These are phyloP conservation scores for Enteromius thamalakanensis DNA, from an alignment of 2,797 vertebrate species.

Conservation along the genomic window DNA sequence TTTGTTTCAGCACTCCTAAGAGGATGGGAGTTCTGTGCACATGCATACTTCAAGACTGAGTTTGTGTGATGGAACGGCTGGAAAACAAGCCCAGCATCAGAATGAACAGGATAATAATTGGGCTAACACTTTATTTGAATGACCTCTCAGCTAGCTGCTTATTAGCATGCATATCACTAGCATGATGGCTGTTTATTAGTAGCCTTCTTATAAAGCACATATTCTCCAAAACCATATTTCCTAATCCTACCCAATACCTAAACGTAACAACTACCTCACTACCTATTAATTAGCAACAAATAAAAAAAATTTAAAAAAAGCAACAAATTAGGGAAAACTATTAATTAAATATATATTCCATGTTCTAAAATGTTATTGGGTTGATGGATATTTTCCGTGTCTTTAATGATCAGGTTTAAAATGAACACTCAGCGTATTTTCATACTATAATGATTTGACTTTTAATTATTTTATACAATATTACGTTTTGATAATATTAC, in stretches of 20 bases:
- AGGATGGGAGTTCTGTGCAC: conserved; percentile 4
- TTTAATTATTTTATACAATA: not conserved
- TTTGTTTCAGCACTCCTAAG: conserved; percentile 31
- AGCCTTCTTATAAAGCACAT: not conserved
- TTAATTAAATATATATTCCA: too few species aligned
- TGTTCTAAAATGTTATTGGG: not conserved
- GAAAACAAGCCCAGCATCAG: not conserved
- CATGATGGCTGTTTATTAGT: not conserved
- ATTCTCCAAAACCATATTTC: not conserved
- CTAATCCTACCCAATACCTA: not conserved
- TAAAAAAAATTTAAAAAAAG: too few species aligned
- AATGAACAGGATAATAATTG: not conserved
- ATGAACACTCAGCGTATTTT: not conserved
- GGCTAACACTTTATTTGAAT: not conserved
- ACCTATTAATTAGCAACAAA: not conserved
- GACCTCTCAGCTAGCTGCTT: not conserved
- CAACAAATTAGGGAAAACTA: not conserved
- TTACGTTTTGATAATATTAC: too few species aligned
- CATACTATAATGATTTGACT: not conserved
- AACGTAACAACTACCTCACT: not conserved
- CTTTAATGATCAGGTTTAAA: not conserved
- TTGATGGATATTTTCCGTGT: not conserved
- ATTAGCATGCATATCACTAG: not conserved
- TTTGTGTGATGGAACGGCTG: not conserved
- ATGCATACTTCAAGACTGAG: not conserved